Conservation (phyloP, 92 coral and sea anemone species). For the Meandrina meandrites region DNA sequence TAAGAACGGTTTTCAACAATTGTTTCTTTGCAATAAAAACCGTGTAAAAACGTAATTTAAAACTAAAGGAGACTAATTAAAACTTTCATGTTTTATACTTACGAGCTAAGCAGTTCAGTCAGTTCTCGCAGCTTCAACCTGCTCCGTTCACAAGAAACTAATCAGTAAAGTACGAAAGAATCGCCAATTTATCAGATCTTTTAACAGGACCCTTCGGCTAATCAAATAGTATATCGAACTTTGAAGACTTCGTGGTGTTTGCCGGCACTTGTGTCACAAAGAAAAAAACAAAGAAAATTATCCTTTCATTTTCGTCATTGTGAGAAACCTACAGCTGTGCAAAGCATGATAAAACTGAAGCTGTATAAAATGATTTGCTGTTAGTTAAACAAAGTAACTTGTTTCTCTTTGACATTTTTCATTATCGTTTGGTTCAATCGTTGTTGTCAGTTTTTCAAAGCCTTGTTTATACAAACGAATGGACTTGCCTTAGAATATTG, state of each 20-base stretch:
- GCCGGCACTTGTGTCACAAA: neutral
- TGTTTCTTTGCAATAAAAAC: no score
- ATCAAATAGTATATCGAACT: neutral
- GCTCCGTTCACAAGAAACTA: neutral
- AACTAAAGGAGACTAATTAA: neutral
- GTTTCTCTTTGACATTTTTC: neutral
- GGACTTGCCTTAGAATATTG: neutral
- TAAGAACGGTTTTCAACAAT: no score
- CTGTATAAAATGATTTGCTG: no score
- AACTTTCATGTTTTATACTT: neutral
- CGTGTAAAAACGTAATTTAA: neutral
- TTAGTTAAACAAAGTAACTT: neutral
- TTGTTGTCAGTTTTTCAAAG: neutral
- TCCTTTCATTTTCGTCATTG: neutral
- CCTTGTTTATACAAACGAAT: neutral
- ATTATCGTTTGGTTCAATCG: neutral
- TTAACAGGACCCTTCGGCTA: slow-evolving; percentile 5
- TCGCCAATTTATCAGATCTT: neutral
- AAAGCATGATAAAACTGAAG: neutral
- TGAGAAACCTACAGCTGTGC: slow-evolving; percentile 2
- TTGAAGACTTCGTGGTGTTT: neutral
- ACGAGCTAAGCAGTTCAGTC: neutral
- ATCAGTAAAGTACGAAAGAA: neutral
- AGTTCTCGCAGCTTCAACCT: neutral
- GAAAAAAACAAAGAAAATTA: neutral